Conservation (phyloP, 2,888 invertebrate genomes). For the Anthrax anthrax region DNA sequence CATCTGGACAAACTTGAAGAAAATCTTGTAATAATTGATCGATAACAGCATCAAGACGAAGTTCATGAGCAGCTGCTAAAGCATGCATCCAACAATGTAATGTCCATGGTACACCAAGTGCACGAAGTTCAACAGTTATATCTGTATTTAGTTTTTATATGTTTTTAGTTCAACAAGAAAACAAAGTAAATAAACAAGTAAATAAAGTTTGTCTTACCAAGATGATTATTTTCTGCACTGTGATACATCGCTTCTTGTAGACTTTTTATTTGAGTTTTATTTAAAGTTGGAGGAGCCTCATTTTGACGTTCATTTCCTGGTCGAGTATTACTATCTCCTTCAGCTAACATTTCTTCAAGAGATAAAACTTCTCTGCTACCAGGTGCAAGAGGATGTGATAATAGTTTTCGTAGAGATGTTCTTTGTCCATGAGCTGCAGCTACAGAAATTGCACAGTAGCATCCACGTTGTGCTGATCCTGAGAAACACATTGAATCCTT, state of each 20-base stretch:
- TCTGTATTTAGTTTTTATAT: slow-evolving; percentile 37
- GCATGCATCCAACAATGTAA: slow-evolving; percentile 87
- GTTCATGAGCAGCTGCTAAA: slow-evolving; percentile 71
- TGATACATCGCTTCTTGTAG: slow-evolving; percentile 91
- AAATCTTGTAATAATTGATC: slow-evolving; percentile 83
- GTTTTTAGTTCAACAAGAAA: too few relatives aligned
- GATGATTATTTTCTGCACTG: slow-evolving; percentile 79
- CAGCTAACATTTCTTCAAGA: slow-evolving; percentile 79
- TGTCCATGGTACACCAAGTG: slow-evolving; percentile 80
- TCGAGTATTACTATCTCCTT: slow-evolving; percentile 44
- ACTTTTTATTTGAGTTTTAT: slow-evolving; percentile 69
- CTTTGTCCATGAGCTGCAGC: slow-evolving; percentile 81
- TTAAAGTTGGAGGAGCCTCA: slow-evolving; percentile 38
- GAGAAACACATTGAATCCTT: slow-evolving; percentile 76
- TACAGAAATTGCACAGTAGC: slow-evolving; percentile 77
- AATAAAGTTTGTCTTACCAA: slow-evolving; percentile 39
- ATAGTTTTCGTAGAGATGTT: slow-evolving; percentile 57
- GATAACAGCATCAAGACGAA: slow-evolving; percentile 67
- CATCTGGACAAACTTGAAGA: slow-evolving; percentile 77
- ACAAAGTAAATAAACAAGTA: background rate
- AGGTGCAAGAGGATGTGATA: slow-evolving; percentile 56
- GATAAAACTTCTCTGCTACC: slow-evolving; percentile 63
- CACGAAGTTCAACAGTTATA: slow-evolving; percentile 74
- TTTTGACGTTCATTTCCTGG: slow-evolving; percentile 26
- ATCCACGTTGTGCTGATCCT: slow-evolving; percentile 71